A percentile compares a stretch with the other conserved stretches of the same genome.
phyloP scores from a whole-genome alignment of 2,888 invertebrate genomes.

The Lymantria dispar region DNA sequence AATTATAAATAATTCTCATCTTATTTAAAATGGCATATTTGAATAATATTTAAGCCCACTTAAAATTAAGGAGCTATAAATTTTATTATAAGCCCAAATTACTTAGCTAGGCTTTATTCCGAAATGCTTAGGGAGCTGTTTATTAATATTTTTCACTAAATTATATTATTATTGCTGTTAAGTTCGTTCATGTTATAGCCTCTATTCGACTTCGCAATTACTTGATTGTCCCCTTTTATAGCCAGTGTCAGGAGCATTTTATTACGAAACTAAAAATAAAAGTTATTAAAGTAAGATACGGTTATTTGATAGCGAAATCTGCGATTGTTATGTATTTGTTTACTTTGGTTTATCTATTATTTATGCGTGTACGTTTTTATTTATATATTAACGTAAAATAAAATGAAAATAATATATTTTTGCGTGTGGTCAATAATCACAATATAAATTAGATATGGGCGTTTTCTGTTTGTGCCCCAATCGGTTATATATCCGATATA shows the following conservation, averaged over 20 bases:
- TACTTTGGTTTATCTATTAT: slow-evolving; percentile 7
- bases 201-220: slow-evolving; percentile 25
- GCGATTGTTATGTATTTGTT: slow-evolving; percentile 10
- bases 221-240: slow-evolving; percentile 30
- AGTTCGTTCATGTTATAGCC: slow-evolving; percentile 12
- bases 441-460: no score
- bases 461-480: no score
- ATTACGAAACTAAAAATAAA: slow-evolving; percentile 26
- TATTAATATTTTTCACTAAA: slow-evolving; percentile 8
- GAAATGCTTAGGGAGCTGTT: neutral
- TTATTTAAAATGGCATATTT: no score
- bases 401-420: no score
- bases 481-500: no score
- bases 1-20: no score
- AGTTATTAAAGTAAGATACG: slow-evolving; percentile 12
- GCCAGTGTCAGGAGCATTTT: slow-evolving; percentile 20
- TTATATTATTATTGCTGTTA: slow-evolving; percentile 17
- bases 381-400: no score
- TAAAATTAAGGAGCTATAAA: no score
- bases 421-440: no score
- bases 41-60: no score
- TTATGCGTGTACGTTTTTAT: neutral
- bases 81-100: neutral
- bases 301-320: slow-evolving; percentile 17
- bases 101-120: neutral